phyloP scores from a whole-genome alignment of 2,888 invertebrate species.

The Hydroisotoma schaefferi region DNA sequence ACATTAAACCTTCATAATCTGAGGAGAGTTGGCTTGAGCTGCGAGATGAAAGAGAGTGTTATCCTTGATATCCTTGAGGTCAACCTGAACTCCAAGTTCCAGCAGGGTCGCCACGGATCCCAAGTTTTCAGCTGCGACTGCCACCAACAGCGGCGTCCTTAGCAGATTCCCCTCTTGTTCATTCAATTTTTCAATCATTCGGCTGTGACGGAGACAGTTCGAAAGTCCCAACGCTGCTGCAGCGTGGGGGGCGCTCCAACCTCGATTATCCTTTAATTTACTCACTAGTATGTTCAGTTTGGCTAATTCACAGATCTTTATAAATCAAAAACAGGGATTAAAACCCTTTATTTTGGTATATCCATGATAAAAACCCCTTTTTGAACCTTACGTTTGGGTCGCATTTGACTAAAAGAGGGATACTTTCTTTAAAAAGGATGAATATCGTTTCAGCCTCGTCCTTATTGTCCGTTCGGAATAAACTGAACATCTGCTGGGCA shows the following conservation, averaged over 20 bases:
- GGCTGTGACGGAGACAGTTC: constrained; percentile 24
- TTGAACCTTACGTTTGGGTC: constrained; percentile 11
- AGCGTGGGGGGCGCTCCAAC: constrained; percentile 37
- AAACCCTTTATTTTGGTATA: not conserved
- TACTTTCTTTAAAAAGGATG: constrained; percentile 31
- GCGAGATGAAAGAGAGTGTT: constrained; percentile 85
- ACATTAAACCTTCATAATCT: constrained; percentile 14
- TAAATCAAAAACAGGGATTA: constrained; percentile 4
- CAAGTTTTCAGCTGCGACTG: constrained; percentile 22
- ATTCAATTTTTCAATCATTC: constrained; percentile 20
- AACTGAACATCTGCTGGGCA: constrained; percentile 38
- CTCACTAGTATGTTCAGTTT: constrained; percentile 29
- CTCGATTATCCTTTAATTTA: constrained; percentile 25
- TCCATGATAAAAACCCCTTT: too few relatives aligned
- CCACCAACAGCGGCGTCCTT: constrained; percentile 42
- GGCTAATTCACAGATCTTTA: constrained; percentile 28
- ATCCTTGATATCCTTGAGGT: constrained; percentile 72
- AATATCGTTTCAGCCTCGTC: constrained; percentile 33
- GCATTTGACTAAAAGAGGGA: constrained; percentile 30
- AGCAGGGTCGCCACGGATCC: constrained; percentile 65
- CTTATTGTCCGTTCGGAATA: constrained; percentile 26
- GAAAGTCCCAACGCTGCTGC: constrained; percentile 32
- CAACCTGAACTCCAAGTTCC: constrained; percentile 66
- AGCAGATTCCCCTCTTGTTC: constrained; percentile 30
- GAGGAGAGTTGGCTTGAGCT: constrained; percentile 56